phyloP scores from a whole-genome alignment of 2,113 vertebrate species.

The Agapornis roseicollis region DNA sequence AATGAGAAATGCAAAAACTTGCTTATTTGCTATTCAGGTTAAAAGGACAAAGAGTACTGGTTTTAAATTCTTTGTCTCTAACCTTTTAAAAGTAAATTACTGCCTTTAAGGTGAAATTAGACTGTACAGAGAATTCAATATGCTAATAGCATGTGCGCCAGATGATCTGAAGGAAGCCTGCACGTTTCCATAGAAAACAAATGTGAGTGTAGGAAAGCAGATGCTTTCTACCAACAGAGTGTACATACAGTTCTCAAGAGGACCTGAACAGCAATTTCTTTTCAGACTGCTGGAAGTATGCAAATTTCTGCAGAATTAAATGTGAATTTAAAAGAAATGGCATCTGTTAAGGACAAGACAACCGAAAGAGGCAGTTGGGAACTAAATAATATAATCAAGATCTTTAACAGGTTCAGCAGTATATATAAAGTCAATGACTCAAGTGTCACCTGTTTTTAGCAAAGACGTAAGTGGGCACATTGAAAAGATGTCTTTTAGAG shows the following conservation, averaged over 20 bases:
- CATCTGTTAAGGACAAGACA: conserved; percentile 42
- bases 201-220: conserved; percentile 70
- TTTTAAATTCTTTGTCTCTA: conserved; percentile 34
- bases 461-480: not conserved
- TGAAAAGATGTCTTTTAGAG: not conserved
- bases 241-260: conserved; percentile 67
- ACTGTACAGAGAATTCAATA: conserved; percentile 63
- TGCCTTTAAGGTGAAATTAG: conserved; percentile 61
- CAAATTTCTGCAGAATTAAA: conserved; percentile 69
- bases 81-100: conserved; percentile 43
- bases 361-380: not conserved
- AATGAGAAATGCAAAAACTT: conserved; percentile 19
- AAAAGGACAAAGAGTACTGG: not conserved
- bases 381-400: conserved; percentile 49
- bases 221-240: conserved; percentile 69
- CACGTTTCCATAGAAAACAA: conserved; percentile 66
- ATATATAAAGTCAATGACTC: conserved; percentile 13
- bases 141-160: conserved; percentile 65
- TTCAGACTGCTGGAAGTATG: conserved; percentile 64
- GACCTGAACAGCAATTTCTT: conserved; percentile 66
- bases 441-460: conserved; percentile 21
- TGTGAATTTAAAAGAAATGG: conserved; percentile 56
- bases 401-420: not conserved
- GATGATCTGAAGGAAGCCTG: conserved; percentile 65
- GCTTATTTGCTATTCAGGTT: conserved; percentile 1